Evolutionary conservation across 2,797 vertebrate species (phyloP).

Genomic region (Somateria mollissima): DNA sequence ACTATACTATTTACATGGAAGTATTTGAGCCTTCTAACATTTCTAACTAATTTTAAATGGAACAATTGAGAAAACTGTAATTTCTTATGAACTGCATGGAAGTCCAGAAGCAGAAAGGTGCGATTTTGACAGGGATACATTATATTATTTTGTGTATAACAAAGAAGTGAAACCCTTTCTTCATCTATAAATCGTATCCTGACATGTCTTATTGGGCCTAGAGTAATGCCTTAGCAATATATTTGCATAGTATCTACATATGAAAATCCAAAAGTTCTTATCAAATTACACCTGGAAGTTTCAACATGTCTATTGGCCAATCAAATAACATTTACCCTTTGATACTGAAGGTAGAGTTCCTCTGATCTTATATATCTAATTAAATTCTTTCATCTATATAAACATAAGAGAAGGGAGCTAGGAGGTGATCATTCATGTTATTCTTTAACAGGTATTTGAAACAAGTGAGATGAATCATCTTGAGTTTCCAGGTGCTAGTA

Average conservation of each 20-base stretch:
- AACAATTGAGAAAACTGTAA: neutral
- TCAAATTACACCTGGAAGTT: neutral
- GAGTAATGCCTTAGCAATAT: fast-evolving
- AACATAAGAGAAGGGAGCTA: neutral
- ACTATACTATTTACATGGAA: neutral
- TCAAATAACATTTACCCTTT: neutral
- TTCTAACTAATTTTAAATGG: neutral
- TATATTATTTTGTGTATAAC: neutral
- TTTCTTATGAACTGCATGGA: neutral
- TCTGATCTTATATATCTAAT: neutral
- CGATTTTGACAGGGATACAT: neutral
- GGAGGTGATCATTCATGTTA: neutral
- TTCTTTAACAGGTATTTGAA: neutral
- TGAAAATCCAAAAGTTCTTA: neutral
- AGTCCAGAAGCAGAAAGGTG: neutral
- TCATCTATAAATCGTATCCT: neutral
- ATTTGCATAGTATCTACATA: neutral
- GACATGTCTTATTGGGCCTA: neutral
- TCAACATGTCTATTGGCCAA: neutral
- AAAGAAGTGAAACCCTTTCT: neutral
- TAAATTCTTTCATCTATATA: neutral
- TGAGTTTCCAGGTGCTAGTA: neutral
- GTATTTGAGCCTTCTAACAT: neutral
- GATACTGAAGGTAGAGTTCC: neutral
- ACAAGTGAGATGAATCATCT: neutral